Base-by-base conservation (phyloP, 2,113 vertebrate genomes). In the Beaufortia kweichowensis region DNA sequence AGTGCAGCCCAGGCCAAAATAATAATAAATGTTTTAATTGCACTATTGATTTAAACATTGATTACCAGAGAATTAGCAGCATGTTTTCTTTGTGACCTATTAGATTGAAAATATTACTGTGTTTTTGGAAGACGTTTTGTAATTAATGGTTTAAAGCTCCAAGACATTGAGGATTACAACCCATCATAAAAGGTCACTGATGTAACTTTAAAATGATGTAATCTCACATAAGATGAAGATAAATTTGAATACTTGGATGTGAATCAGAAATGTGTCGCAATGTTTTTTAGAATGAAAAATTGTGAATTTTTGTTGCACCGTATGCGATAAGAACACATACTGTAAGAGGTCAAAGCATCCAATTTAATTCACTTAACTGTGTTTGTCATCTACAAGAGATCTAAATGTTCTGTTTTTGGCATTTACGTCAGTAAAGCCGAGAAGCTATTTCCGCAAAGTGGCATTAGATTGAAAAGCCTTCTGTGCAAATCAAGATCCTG, bases 381-480 rank as follows among this genome's bases (percentile, higher is more conserved):
- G 48, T 50, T 46, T 68, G 26, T 55, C 21, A 70, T 35, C 31
- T 56, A 69, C 31, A 14, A 4, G 1, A 35, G 48, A 35, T 14
- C 29, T 69, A 17, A 50, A 17, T 53, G 14, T 35, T 55, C 48
- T 15, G 48, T 35, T 35, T 55, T 35, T 2, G 29, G 11, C n/a
- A 35, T 31, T 55, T 70, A 17, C 29, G 48, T 70, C 67, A 70
- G 29, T 56, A 70, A 70, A 35, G 67, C 29, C 15, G 24, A 35
- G 67, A 23, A 55, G n/a, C 67, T 55, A 55, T 55, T 29, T 53
- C 67, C 55, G 67, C 67, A 35, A 70, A 70, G 67, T 70, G 67
- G 29, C 48, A 35, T 55, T 55, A n/a, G n/a, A 53, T 53, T 53
- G 48, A 53, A 70, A 70, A 70, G 28, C 48, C 48, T 70, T 70